A percentile compares a stretch with the other conserved stretches of the same genome.
phyloP scores from a whole-genome alignment of 37 sponge, comb jelly and placozoan genomes.

The Cladorhizidae sp. region DNA sequence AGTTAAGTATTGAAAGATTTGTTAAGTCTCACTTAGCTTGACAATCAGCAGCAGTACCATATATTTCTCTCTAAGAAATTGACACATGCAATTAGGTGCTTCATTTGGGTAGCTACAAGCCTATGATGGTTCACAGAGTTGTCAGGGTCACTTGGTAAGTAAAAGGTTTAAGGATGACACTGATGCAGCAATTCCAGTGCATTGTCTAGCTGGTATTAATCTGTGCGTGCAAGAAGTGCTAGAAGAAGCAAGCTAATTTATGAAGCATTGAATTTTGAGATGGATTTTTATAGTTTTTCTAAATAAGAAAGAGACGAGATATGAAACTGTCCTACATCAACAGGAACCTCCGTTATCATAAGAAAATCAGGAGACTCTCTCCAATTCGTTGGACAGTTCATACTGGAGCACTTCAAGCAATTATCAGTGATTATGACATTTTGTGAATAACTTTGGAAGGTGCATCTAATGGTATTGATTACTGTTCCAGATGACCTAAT shows the following conservation, averaged over 20 bases:
- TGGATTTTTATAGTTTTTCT: not conserved
- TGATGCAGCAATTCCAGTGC: slow-evolving; percentile 8
- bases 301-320: not conserved
- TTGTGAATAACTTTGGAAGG: not conserved
- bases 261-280: slow-evolving; percentile 1
- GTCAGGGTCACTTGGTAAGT: slow-evolving; percentile 6
- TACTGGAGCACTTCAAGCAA: slow-evolving; percentile 9
- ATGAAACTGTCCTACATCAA: not conserved
- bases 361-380: not conserved
- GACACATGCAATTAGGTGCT: not conserved
- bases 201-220: slow-evolving; percentile 4
- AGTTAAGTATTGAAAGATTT: not conserved
- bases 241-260: not conserved
- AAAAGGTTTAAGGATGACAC: slow-evolving; percentile 11
- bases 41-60: not conserved
- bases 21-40: not conserved
- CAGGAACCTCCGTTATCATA: not conserved
- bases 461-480: slow-evolving; percentile 1
- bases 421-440: not conserved
- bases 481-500: slow-evolving; percentile 1
- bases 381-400: not conserved
- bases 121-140: slow-evolving; percentile 13
- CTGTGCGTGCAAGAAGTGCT: slow-evolving; percentile 5
- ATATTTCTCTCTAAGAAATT: not conserved
- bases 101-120: not conserved